phyloP scores from a whole-genome alignment of 2,888 invertebrate genomes.

The Zele albiditarsus region DNA sequence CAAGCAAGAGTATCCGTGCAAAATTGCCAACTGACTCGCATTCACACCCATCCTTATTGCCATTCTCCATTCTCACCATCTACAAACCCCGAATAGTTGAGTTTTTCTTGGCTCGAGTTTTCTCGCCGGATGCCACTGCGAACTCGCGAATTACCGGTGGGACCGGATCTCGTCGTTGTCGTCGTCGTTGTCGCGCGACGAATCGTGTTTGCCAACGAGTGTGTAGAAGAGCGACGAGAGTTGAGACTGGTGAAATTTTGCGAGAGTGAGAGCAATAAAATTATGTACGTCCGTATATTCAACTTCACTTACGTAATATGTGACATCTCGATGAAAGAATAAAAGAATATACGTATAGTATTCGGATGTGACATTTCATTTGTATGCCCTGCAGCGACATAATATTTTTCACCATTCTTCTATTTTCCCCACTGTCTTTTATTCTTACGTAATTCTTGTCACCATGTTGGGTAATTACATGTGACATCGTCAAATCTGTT shows the following conservation, averaged over 20 bases:
- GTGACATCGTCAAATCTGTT: not conserved
- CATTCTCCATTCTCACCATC: slow-evolving; percentile 24
- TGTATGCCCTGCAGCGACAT: not conserved
- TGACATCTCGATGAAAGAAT: slow-evolving; percentile 13
- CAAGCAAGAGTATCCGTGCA: slow-evolving; percentile 6
- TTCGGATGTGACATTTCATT: not conserved
- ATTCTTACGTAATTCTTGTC: not conserved
- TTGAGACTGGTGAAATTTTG: slow-evolving; percentile 12
- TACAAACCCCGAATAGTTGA: slow-evolving; percentile 40
- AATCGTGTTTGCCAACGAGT: slow-evolving; percentile 39
- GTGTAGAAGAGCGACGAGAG: slow-evolving; percentile 4
- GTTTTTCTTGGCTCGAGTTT: slow-evolving; percentile 42
- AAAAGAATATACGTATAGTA: not conserved
- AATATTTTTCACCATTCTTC: not conserved
- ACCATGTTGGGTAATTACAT: not conserved
- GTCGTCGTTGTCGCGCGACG: slow-evolving; percentile 29
- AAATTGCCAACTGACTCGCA: slow-evolving; percentile 39
- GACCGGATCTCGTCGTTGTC: slow-evolving; percentile 30
- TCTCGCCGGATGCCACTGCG: slow-evolving; percentile 42
- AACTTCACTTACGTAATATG: not conserved
- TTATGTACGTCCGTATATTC: not conserved
- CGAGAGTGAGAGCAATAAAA: slow-evolving; percentile 24
- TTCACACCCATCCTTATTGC: slow-evolving; percentile 28
- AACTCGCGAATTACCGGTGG: slow-evolving; percentile 41
- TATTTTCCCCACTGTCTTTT: not conserved